Base-by-base conservation (phyloP, 92 coral and sea anemone species). In the Montipora capitata region DNA sequence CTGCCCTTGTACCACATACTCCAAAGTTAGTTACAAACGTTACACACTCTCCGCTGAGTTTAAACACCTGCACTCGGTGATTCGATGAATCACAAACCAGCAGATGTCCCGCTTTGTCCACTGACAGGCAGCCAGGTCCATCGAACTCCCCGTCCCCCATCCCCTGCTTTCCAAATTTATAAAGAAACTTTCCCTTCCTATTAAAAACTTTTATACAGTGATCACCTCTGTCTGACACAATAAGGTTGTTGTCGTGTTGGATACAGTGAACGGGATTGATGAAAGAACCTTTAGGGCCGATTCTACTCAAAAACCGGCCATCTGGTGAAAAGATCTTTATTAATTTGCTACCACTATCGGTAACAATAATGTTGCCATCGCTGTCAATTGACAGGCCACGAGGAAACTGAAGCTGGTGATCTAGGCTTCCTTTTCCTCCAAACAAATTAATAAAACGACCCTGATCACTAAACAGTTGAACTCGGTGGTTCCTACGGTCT, bases 1-100 rank as follows among this genome's bases (percentile, higher is more conserved):
- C 88, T 7, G 56, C 17, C 0, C 67, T 20, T 14, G 74, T 81
- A 13, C 84, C 92, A 9, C 59, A 10, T 61, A 43, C 38, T 43
- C 92, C 92, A 68, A 88, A 88, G 17, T 85, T 82, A 11, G 64
- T 65, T 12, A 81, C 16, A 44, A 54, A 81, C 11, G 64, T 65
- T 12, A 81, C 16, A 44, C 52, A 81, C 0, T 64, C 81, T n/a
- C 88, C 77, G 14, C 44, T 81, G 77, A 76, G 4, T 35, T 82
- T 57, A 20, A 88, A 52, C 41, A 88, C 88, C 49, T 88, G 92
- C 10, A 75, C 82, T 75, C 92, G 82, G 40, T 59, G 10, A 12
- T 88, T 88, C 3, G 20, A 16, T 20, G 15, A 12, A 42, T 88
- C 92, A 68, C 92, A 88, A 27, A 88, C 88, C 72, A 88, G 64